These are phyloP conservation scores for Aphelenchoides besseyi DNA, from an alignment of 1,140 invertebrate genomes.

Conservation along the genomic window DNA sequence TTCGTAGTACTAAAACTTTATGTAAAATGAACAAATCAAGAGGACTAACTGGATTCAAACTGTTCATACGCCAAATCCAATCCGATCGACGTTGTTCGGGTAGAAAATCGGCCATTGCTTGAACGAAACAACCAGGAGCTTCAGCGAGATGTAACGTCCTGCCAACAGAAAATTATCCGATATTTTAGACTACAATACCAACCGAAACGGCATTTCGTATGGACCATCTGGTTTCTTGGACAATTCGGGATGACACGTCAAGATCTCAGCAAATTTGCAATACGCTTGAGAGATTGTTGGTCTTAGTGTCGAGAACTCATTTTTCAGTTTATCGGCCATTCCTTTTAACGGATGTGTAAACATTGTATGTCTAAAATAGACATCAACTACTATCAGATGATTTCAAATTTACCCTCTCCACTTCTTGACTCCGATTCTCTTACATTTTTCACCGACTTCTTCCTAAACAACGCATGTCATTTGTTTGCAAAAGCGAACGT, in stretches of 20 bases:
- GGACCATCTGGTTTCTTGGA: background rate
- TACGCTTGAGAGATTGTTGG: conserved; percentile 34
- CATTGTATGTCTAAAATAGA: conserved; percentile 43
- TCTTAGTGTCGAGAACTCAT: conserved; percentile 19
- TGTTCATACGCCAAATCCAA: conserved; percentile 30
- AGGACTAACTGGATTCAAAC: conserved; percentile 40
- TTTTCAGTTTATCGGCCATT: conserved; percentile 26
- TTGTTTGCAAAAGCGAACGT: background rate
- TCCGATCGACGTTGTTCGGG: conserved; percentile 14
- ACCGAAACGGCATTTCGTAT: background rate
- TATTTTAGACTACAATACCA: background rate
- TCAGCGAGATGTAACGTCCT: conserved; percentile 54
- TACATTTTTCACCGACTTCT: conserved; percentile 14
- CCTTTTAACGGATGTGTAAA: conserved; percentile 45
- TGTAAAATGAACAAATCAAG: too few relatives aligned
- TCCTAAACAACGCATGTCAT: conserved; percentile 13
- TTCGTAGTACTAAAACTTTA: conserved; percentile 22
- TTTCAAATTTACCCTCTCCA: too few relatives aligned
- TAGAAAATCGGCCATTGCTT: conserved; percentile 31
- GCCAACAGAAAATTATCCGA: conserved; percentile 17
- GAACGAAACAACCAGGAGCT: conserved; percentile 49
- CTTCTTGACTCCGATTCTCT: background rate
- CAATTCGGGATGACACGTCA: conserved; percentile 31
- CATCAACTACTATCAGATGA: too few relatives aligned
- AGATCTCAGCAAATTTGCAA: conserved; percentile 51